A percentile compares a stretch with the other conserved stretches of the same genome.
These are phyloP conservation scores for Hipposideros larvatus DNA, from an alignment of 2,797 vertebrate genomes.

Conservation along the genomic window DNA sequence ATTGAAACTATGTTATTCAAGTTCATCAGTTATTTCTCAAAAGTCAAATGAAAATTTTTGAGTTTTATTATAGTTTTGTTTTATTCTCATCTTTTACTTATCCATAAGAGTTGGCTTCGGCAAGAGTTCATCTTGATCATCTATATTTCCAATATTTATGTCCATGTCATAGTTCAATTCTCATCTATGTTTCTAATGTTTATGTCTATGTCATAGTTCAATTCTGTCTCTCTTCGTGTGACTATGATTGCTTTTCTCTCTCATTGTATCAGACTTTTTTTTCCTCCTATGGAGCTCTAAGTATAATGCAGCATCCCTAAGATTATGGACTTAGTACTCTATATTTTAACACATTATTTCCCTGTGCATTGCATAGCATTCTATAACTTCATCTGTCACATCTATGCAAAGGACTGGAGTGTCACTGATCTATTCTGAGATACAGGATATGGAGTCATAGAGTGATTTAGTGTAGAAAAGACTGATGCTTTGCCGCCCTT, in stretches of 20 bases:
- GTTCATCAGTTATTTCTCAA: background rate
- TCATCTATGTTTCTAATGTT: background rate
- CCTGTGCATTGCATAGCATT: background rate
- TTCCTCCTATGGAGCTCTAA: background rate
- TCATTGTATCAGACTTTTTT: background rate
- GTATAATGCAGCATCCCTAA: background rate
- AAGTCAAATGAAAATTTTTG: background rate
- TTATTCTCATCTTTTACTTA: background rate
- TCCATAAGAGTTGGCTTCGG: background rate
- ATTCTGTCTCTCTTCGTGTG: background rate
- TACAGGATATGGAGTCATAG: background rate
- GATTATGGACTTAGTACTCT: background rate
- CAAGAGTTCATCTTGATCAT: background rate
- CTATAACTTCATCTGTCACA: background rate
- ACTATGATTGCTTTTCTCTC: background rate
- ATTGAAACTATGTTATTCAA: background rate
- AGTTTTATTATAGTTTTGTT: background rate
- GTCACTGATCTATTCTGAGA: background rate
- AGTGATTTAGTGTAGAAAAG: conserved; percentile 40
- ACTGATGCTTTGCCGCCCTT: background rate
- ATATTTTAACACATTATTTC: background rate
- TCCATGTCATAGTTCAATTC: background rate
- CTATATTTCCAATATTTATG: background rate
- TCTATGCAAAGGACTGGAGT: background rate
- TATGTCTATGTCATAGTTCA: background rate